phyloP scores from a whole-genome alignment of 2,113 vertebrate genomes.

The Eolophus roseicapilla region DNA sequence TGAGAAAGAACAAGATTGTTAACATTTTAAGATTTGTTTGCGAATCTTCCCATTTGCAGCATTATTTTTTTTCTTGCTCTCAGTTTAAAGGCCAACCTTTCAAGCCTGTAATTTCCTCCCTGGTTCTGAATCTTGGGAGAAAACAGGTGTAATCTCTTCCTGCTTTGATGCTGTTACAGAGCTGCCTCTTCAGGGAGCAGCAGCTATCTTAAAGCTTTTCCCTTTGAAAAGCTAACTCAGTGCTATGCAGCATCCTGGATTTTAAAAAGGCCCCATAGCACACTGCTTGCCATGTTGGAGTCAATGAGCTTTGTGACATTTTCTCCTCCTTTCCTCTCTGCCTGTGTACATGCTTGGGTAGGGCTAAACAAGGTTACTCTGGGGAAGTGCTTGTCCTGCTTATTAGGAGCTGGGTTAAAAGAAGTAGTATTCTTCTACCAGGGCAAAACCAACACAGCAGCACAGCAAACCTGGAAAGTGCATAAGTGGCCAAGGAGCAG shows the following conservation, averaged over 20 bases:
- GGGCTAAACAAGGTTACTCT: neutral
- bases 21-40: neutral
- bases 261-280: neutral
- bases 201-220: neutral
- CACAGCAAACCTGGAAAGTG: neutral
- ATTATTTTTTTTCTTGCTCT: neutral
- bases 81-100: conserved; percentile 24
- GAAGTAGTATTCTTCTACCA: neutral
- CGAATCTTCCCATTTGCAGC: neutral
- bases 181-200: conserved; percentile 34
- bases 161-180: conserved; percentile 46
- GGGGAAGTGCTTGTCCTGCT: neutral
- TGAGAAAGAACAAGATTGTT: neutral
- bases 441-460: neutral
- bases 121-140: neutral
- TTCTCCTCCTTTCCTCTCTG: neutral
- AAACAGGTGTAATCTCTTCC: conserved; percentile 26
- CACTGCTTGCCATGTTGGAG: neutral
- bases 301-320: neutral
- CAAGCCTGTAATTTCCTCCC: conserved; percentile 37
- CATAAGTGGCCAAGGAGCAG: neutral
- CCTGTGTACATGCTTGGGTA: neutral
- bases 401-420: neutral
- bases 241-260: neutral
- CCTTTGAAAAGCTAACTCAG: conserved; percentile 21